phyloP scores from a whole-genome alignment of 2,797 vertebrate genomes.

The Micromesistius poutassou region DNA sequence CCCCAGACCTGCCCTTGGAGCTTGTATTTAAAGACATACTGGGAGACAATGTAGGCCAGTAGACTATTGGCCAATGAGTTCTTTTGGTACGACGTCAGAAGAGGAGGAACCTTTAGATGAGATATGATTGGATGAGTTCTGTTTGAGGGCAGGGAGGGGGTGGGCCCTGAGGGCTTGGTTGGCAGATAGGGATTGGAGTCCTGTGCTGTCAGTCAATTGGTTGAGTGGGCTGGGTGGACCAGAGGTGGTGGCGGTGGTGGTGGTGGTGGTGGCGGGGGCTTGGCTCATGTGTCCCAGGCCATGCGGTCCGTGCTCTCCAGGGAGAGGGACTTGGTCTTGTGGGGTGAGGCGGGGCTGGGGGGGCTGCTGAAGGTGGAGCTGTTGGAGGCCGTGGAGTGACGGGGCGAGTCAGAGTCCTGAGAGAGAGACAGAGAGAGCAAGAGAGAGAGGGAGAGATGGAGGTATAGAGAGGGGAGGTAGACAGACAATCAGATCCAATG shows the following conservation, averaged over 20 bases:
- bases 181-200: constrained; percentile 35
- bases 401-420: constrained; percentile 96
- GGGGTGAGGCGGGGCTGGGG: constrained; percentile 90
- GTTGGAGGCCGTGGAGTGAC: constrained; percentile 96
- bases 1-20: not conserved
- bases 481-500: not conserved
- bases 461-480: not conserved
- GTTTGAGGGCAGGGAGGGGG: constrained; percentile 14
- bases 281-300: constrained; percentile 91
- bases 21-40: constrained; percentile 3
- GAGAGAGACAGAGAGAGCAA: constrained; percentile 17
- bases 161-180: constrained; percentile 32
- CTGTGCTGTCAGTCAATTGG: constrained; percentile 52
- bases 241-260: not conserved
- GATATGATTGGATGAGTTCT: constrained; percentile 20
- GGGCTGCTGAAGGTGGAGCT: constrained; percentile 99
- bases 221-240: not conserved
- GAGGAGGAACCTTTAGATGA: constrained; percentile 25
- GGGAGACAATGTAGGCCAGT: not conserved
- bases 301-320: constrained; percentile 94
- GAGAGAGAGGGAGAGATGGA: not conserved
- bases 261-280: not conserved
- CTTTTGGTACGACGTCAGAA: constrained; percentile 49
- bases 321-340: constrained; percentile 96
- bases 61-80: constrained; percentile 50